Percentiles rank a stretch among this genome's conserved stretches.
Conservation (phyloP, 2,113 vertebrate species). For the Cinclus mexicanus region DNA sequence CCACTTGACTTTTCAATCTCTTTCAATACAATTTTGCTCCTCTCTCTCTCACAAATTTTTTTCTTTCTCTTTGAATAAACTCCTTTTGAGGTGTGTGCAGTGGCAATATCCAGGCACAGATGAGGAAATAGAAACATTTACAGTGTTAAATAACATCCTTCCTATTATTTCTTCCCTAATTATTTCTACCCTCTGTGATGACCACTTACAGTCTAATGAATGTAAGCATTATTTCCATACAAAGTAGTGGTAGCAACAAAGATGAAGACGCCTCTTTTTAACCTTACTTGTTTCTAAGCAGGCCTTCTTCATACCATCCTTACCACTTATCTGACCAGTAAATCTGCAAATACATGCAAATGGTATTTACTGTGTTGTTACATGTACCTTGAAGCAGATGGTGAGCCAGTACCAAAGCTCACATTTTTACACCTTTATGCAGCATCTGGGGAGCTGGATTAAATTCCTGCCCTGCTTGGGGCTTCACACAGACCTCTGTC, state of each 20-base stretch:
- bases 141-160: neutral
- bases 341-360: slow-evolving; percentile 20
- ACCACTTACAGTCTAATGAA: neutral
- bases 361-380: slow-evolving; percentile 18
- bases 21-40: neutral
- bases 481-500: neutral
- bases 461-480: neutral
- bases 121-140: neutral
- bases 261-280: neutral
- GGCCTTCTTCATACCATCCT: slow-evolving; percentile 1
- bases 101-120: neutral
- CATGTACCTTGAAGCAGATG: neutral
- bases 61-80: neutral
- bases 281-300: neutral
- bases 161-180: neutral
- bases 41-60: neutral
- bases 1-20: neutral
- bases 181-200: slow-evolving; percentile 1
- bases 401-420: neutral
- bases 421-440: slow-evolving; percentile 7
- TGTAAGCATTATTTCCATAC: neutral
- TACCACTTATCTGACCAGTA: slow-evolving; percentile 35
- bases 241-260: neutral
- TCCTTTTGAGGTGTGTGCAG: neutral
- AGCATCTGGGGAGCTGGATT: slow-evolving; percentile 5